These are phyloP conservation scores for Gryllus bimaculatus DNA, from an alignment of 1,140 invertebrate species.

Conservation along the genomic window DNA sequence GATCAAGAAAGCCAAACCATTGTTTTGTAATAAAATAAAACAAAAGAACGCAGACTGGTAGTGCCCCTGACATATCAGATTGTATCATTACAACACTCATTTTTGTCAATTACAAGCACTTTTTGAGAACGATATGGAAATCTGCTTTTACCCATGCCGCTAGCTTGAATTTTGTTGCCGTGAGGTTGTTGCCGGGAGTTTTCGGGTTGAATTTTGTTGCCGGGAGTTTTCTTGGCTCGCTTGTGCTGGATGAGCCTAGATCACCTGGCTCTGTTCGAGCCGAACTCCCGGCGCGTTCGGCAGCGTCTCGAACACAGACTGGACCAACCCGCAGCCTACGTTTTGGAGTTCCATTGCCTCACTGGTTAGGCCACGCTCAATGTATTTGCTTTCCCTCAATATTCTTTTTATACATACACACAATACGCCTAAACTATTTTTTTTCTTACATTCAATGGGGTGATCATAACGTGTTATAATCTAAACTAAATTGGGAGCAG, in stretches of 20 bases:
- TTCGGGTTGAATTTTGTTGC: too few species aligned
- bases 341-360: too few species aligned
- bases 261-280: background rate
- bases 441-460: background rate
- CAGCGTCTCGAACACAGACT: too few species aligned
- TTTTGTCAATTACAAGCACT: background rate
- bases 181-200: background rate
- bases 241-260: background rate
- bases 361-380: background rate
- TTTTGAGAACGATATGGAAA: background rate
- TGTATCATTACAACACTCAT: conserved; percentile 5
- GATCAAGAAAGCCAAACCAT: background rate
- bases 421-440: background rate
- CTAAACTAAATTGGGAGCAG: conserved; percentile 4
- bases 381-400: background rate
- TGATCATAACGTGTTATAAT: background rate
- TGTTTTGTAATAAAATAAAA: background rate
- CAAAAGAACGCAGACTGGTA: background rate
- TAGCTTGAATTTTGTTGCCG: background rate
- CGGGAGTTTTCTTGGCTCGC: background rate
- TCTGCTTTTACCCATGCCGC: background rate
- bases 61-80: background rate
- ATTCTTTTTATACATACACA: background rate
- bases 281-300: too few species aligned
- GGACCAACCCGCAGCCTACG: too few species aligned